These are phyloP conservation scores for Melanaphis sacchari DNA, from an alignment of 1,140 invertebrate genomes.

Conservation along the genomic window DNA sequence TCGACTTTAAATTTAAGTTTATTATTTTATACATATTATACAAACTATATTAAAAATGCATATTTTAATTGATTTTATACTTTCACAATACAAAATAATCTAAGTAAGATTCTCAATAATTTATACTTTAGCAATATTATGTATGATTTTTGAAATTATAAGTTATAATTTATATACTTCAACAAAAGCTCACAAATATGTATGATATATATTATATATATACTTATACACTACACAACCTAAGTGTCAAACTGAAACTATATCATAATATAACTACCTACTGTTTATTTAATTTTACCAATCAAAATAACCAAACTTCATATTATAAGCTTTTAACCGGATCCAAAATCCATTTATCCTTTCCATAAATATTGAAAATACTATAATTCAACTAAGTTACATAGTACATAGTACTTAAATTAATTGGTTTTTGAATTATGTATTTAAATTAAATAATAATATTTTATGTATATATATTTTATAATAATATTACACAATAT, in stretches of 20 bases:
- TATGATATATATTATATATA: not conserved
- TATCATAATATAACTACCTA: not conserved
- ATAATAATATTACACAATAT: not conserved
- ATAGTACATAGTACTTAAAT: not conserved
- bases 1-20: not conserved
- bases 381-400: not conserved
- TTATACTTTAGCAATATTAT: not conserved
- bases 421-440: not conserved
- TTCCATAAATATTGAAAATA: not conserved
- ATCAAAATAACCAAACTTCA: not conserved
- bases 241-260: not conserved
- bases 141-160: not conserved
- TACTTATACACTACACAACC: not conserved
- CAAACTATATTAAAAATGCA: not conserved
- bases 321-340: not conserved
- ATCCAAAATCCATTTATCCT: not conserved
- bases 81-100: not conserved
- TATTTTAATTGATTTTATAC: not conserved
- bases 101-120: not conserved
- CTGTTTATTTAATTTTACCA: not conserved
- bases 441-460: not conserved
- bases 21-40: not conserved
- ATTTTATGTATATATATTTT: not conserved
- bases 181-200: not conserved
- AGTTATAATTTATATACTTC: not conserved